These are phyloP conservation scores for Agapornis canus DNA, from an alignment of 2,797 vertebrate genomes.

Conservation along the genomic window DNA sequence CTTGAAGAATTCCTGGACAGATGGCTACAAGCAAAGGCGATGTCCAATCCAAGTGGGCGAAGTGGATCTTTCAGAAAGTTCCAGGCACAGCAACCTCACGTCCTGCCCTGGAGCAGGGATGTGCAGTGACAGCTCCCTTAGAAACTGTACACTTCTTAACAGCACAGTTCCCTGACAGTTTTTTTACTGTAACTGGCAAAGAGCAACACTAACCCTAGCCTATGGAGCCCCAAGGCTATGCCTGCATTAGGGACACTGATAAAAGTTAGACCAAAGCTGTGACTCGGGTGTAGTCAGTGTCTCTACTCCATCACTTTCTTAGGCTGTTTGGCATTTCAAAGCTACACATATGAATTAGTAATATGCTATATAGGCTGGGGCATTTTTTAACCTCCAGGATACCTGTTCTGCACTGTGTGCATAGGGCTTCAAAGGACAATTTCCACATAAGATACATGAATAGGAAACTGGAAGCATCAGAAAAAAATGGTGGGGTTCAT, in stretches of 20 bases:
- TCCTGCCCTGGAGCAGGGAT: not conserved
- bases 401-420: not conserved
- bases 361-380: not conserved
- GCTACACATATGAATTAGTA: not conserved
- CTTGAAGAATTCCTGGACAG: not conserved
- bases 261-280: fast-evolving
- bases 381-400: not conserved
- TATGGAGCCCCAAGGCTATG: not conserved
- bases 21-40: not conserved
- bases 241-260: not conserved
- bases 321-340: not conserved
- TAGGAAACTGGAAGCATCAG: not conserved
- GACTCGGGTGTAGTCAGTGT: not conserved
- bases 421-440: not conserved
- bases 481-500: not conserved
- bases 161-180: not conserved
- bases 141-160: not conserved
- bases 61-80: not conserved
- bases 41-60: not conserved
- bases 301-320: not conserved
- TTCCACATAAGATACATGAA: not conserved
- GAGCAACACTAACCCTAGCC: not conserved
- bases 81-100: not conserved
- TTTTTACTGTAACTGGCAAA: not conserved
- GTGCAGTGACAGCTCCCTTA: not conserved